phyloP scores from a whole-genome alignment of 2,888 invertebrate species.

The Crossocerus cetratus region DNA sequence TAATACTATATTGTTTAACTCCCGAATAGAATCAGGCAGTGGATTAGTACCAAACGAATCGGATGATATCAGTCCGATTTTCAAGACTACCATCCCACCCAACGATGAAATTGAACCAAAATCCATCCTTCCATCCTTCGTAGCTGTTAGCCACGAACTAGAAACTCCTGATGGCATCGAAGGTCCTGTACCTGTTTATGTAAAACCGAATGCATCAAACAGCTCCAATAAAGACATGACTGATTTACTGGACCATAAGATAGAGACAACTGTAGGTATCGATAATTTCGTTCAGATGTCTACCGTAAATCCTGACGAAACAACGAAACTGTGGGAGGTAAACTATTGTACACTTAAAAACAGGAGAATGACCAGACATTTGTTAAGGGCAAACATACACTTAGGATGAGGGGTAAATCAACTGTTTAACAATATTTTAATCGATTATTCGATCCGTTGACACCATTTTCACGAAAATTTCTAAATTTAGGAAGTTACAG shows the following conservation, averaged over 20 bases:
- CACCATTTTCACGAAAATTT: too few species aligned
- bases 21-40: slow-evolving; percentile 50
- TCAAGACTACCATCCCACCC: slow-evolving; percentile 20
- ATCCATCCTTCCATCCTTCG: slow-evolving; percentile 56
- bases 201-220: slow-evolving; percentile 55
- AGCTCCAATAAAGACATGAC: slow-evolving; percentile 26
- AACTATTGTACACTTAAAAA: slow-evolving; percentile 6
- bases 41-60: slow-evolving; percentile 49
- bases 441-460: too few species aligned
- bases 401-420: too few species aligned
- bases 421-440: too few species aligned
- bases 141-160: slow-evolving; percentile 69
- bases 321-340: not conserved
- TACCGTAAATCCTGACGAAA: too few species aligned
- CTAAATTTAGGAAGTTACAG: too few species aligned
- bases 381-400: too few species aligned
- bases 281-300: not conserved
- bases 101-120: too few species aligned
- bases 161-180: slow-evolving; percentile 71
- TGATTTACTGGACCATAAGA: slow-evolving; percentile 27
- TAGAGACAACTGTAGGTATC: slow-evolving; percentile 12
- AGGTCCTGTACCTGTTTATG: slow-evolving; percentile 69
- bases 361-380: too few species aligned
- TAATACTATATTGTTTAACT: slow-evolving; percentile 23
- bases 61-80: slow-evolving; percentile 26